Percentiles rank a stretch among this genome's conserved stretches.
Conservation (phyloP, 2,797 vertebrate genomes). For the Hippopotamyrus pictus region DNA sequence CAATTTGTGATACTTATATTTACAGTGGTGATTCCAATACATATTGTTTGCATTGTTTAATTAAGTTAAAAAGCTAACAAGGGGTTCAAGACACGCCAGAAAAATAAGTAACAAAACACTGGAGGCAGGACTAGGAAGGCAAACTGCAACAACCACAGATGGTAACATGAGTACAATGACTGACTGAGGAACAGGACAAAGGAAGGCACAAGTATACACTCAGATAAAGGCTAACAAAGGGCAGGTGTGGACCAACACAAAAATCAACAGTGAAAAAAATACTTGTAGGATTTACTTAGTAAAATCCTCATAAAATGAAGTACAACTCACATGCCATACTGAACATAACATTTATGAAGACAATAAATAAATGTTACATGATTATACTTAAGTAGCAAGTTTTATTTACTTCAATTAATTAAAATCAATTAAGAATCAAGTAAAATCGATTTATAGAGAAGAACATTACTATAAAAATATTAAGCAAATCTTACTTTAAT, state of each 20-base stretch:
- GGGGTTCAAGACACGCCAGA: too few species aligned
- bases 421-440: not conserved
- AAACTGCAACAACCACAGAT: too few species aligned
- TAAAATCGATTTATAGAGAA: not conserved
- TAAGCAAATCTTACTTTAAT: not conserved
- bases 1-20: not conserved
- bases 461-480: not conserved
- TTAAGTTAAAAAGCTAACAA: not conserved
- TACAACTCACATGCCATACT: not conserved
- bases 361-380: not conserved
- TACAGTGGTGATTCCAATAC: not conserved
- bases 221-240: not conserved
- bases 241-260: too few species aligned
- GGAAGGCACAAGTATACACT: not conserved
- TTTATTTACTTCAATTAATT: not conserved
- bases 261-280: not conserved
- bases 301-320: not conserved
- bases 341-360: not conserved
- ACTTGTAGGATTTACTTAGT: too few species aligned
- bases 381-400: not conserved
- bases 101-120: too few species aligned
- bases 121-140: too few species aligned
- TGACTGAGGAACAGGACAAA: too few species aligned
- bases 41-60: not conserved
- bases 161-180: too few species aligned